Conservation (phyloP, 2,797 vertebrate genomes). For the Harpagifer antarcticus region DNA sequence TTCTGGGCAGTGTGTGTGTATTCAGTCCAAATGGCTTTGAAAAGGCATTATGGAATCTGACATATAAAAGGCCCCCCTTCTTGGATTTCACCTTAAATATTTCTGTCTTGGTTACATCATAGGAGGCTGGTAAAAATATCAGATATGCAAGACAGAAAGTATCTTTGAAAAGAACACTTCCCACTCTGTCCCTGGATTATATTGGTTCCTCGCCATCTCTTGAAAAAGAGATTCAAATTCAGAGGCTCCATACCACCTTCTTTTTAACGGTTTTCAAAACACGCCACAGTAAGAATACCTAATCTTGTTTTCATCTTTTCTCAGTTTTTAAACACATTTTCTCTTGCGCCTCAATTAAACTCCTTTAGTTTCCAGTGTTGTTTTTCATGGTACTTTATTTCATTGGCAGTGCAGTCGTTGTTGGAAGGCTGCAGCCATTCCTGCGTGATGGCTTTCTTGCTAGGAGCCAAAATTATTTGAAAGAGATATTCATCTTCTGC, state of each 20-base stretch:
- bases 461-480: neutral
- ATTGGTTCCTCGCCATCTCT: conserved; percentile 30
- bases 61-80: conserved; percentile 36
- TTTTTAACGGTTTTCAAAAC: neutral
- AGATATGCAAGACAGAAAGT: conserved; percentile 39
- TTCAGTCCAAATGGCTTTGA: conserved; percentile 24
- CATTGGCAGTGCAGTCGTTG: neutral
- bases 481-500: neutral
- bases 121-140: conserved; percentile 66
- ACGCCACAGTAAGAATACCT: neutral
- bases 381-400: neutral
- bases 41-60: conserved; percentile 49
- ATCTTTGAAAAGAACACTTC: conserved; percentile 56
- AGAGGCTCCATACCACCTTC: conserved; percentile 1
- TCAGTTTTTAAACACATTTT: neutral
- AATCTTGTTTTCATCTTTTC: neutral
- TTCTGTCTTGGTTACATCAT: conserved; percentile 56
- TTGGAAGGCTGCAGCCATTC: neutral
- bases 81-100: conserved; percentile 63
- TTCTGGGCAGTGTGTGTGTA: conserved; percentile 22
- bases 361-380: no score
- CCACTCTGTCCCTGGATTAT: conserved; percentile 52
- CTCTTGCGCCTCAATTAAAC: neutral
- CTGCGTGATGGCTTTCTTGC: neutral
- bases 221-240: conserved; percentile 5